phyloP scores from a whole-genome alignment of 2,113 vertebrate species.

The Hassar affinis region DNA sequence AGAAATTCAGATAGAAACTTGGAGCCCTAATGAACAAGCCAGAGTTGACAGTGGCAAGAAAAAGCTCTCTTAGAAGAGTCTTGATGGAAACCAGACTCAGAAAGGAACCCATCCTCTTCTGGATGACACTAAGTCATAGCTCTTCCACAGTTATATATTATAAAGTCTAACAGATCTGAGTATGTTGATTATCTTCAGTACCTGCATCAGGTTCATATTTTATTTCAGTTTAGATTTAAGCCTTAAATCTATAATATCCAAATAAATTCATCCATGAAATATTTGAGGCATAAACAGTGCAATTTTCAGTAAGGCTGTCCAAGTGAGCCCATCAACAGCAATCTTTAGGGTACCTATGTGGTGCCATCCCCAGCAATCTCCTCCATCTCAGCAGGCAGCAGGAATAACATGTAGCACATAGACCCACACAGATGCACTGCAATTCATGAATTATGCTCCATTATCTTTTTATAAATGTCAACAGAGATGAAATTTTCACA shows the following conservation, averaged over 20 bases:
- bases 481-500: background rate
- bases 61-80: background rate
- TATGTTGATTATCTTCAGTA: background rate
- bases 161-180: background rate
- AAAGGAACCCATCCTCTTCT: background rate
- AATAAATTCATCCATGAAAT: background rate
- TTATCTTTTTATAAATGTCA: conserved; percentile 12
- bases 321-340: background rate
- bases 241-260: background rate
- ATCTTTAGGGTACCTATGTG: background rate
- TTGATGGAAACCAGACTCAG: background rate
- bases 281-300: background rate
- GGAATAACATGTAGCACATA: background rate
- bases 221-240: background rate
- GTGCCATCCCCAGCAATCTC: background rate
- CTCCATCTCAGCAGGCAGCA: background rate
- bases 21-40: background rate
- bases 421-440: background rate
- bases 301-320: background rate
- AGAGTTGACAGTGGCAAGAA: background rate
- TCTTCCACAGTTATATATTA: background rate
- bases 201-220: background rate
- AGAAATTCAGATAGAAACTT: background rate
- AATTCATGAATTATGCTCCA: conserved; percentile 1
- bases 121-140: background rate